phyloP scores from a whole-genome alignment of 2,113 vertebrate genomes.

The Xiphophorus maculatus region DNA sequence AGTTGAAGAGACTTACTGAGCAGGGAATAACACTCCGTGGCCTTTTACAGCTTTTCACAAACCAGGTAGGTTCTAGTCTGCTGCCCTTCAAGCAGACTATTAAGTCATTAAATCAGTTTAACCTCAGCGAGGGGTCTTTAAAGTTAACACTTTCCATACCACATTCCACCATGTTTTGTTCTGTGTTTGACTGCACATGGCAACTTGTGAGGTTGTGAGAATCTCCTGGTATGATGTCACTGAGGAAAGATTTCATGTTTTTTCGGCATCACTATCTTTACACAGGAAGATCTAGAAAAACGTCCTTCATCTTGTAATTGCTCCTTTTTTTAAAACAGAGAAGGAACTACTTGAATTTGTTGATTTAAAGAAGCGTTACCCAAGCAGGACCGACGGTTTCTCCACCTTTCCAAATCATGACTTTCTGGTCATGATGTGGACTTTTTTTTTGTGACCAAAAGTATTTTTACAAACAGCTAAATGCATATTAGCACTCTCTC shows the following conservation, averaged over 20 bases:
- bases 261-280: neutral
- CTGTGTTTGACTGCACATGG: neutral
- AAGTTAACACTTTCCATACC: constrained; percentile 42
- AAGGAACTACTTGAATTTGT: neutral
- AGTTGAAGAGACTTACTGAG: constrained; percentile 47
- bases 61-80: constrained; percentile 20
- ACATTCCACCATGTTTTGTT: neutral
- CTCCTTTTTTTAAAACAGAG: neutral
- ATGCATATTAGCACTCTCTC: neutral
- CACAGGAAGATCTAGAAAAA: neutral
- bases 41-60: constrained; percentile 40
- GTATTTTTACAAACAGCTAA: neutral
- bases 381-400: neutral
- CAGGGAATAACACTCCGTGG: constrained; percentile 30
- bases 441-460: neutral
- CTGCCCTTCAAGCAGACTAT: constrained; percentile 31
- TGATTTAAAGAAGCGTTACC: neutral
- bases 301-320: neutral
- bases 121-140: constrained; percentile 13
- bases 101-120: constrained; percentile 52
- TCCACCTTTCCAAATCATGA: neutral
- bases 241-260: neutral
- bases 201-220: neutral
- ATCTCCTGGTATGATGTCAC: neutral
- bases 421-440: neutral